Evolutionary conservation across 37 sponge, comb jelly and placozoan species (phyloP).

Genomic region (Axinella damicornis): DNA sequence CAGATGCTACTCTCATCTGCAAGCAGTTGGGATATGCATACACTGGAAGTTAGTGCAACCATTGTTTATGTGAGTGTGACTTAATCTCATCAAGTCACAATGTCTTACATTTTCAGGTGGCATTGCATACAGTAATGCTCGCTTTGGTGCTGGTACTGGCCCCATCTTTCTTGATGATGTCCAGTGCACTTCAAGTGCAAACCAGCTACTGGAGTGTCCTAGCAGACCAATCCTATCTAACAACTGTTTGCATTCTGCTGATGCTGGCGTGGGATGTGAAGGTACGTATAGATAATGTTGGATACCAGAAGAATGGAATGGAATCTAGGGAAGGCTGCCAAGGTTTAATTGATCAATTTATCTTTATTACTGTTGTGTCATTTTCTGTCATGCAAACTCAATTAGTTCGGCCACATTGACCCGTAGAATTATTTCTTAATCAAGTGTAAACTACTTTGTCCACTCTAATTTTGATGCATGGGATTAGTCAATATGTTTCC

Average conservation of each 20-base stretch:
- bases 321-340: too few relatives aligned
- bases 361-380: too few relatives aligned
- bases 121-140: conserved; percentile 13
- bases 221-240: conserved; percentile 15
- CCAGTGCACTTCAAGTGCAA: background rate
- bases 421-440: too few relatives aligned
- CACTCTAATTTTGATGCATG: too few relatives aligned
- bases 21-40: conserved; percentile 13
- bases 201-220: conserved; percentile 1
- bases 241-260: background rate
- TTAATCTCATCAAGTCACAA: too few relatives aligned
- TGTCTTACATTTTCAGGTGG: background rate
- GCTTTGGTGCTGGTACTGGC: conserved; percentile 14
- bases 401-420: too few relatives aligned
- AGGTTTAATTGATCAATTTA: too few relatives aligned
- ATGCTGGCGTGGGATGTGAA: conserved; percentile 20
- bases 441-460: too few relatives aligned
- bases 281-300: background rate
- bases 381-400: too few relatives aligned
- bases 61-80: too few relatives aligned
- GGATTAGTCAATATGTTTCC: too few relatives aligned
- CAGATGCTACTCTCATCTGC: background rate
- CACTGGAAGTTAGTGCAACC: background rate
- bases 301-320: too few relatives aligned
- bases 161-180: conserved; percentile 11